These are phyloP conservation scores for Xiphorhynchus erythropygius DNA, from an alignment of 2,797 vertebrate genomes.

Conservation along the genomic window DNA sequence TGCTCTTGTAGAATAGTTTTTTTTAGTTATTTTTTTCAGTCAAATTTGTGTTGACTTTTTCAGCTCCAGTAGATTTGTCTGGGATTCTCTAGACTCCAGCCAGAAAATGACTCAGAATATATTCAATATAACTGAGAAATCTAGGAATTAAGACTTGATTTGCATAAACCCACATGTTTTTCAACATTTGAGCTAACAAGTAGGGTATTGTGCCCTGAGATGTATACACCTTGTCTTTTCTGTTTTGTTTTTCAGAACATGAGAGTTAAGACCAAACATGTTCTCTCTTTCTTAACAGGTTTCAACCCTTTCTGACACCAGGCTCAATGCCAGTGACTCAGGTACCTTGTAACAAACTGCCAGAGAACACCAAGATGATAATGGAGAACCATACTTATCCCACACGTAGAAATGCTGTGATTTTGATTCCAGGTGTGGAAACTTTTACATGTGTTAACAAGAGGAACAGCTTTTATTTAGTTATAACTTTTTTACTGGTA, in stretches of 20 bases:
- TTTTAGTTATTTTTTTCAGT: not conserved
- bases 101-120: not conserved
- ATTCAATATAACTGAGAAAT: not conserved
- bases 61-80: not conserved
- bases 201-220: not conserved
- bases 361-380: not conserved
- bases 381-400: not conserved
- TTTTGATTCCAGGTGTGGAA: not conserved
- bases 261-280: not conserved
- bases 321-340: not conserved
- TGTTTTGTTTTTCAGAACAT: not conserved
- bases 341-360: not conserved
- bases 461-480: not conserved
- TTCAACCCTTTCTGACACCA: not conserved
- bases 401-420: not conserved
- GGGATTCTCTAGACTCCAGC: not conserved
- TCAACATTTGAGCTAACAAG: not conserved
- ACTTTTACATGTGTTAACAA: not conserved
- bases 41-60: not conserved
- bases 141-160: not conserved
- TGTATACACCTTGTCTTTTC: not conserved
- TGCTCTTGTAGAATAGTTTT: not conserved
- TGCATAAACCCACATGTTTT: not conserved
- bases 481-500: not conserved
- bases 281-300: not conserved